Percentiles rank a stretch among this genome's conserved stretches.
These are phyloP conservation scores for Aspidapion aeneum DNA, from an alignment of 2,888 invertebrate species.

Conservation along the genomic window DNA sequence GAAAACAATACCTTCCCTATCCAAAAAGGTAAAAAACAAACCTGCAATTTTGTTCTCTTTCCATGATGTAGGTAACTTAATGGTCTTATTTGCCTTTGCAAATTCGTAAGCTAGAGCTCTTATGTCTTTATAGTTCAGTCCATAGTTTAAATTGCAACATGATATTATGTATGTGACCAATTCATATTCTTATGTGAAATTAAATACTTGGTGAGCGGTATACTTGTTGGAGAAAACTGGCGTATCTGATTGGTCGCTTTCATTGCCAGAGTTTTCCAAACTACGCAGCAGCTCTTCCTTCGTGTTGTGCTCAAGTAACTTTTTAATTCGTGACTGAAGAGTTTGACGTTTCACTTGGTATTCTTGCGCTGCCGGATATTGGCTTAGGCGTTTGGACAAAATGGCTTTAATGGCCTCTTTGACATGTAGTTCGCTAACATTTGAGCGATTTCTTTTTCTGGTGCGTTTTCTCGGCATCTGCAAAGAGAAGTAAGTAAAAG, in stretches of 20 bases:
- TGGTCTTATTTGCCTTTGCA: slow-evolving; percentile 5
- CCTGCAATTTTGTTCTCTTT: slow-evolving; percentile 12
- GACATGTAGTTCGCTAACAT: background rate
- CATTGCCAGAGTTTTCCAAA: slow-evolving; percentile 1
- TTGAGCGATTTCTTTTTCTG: background rate
- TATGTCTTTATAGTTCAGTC: slow-evolving; percentile 8
- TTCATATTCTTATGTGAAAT: slow-evolving; percentile 3
- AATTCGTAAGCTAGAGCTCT: slow-evolving; percentile 13
- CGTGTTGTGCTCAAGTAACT: background rate
- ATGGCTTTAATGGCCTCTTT: slow-evolving; percentile 9
- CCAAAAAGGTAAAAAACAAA: background rate
- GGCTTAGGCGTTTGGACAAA: background rate
- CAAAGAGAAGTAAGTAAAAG: too few species aligned
- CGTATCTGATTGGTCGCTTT: background rate
- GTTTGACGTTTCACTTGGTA: slow-evolving; percentile 8
- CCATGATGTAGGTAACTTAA: slow-evolving; percentile 12
- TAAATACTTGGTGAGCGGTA: slow-evolving; percentile 5
- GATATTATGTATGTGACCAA: slow-evolving; percentile 7
- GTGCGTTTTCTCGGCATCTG: background rate
- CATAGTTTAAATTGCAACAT: slow-evolving; percentile 14
- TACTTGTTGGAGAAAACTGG: slow-evolving; percentile 9
- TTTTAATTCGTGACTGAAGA: slow-evolving; percentile 6
- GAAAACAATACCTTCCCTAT: too few species aligned
- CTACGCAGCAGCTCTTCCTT: slow-evolving; percentile 2
- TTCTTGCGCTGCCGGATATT: slow-evolving; percentile 8